Conservation (phyloP, 2,797 vertebrate genomes). For the Rousettus madagascariensis region DNA sequence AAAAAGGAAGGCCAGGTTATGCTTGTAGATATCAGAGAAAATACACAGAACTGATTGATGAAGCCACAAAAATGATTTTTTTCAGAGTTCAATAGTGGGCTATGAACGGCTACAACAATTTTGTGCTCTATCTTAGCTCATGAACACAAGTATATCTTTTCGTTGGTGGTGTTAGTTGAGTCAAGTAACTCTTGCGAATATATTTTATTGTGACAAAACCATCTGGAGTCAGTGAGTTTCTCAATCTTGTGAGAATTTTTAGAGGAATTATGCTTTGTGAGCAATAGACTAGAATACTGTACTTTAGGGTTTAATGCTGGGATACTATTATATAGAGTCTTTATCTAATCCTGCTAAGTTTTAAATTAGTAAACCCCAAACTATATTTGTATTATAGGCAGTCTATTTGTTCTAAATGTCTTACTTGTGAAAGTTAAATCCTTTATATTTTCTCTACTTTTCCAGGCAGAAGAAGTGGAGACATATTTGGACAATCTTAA, state of each 20-base stretch:
- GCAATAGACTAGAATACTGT: not conserved
- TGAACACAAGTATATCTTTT: not conserved
- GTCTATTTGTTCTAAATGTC: not conserved
- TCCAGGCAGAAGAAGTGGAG: slow-evolving; percentile 82
- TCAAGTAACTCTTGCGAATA: not conserved
- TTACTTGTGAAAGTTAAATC: slow-evolving; percentile 31
- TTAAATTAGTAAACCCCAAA: slow-evolving; percentile 8
- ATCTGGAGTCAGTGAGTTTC: not conserved
- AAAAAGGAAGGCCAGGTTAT: not conserved
- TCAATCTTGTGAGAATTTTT: not conserved
- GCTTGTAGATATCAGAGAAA: not conserved
- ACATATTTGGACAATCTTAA: slow-evolving; percentile 80
- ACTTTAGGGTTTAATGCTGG: not conserved
- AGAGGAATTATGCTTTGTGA: slow-evolving; percentile 5
- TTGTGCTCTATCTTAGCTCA: not conserved
- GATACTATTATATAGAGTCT: not conserved
- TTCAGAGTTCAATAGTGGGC: not conserved
- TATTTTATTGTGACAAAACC: slow-evolving; percentile 7
- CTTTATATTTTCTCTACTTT: slow-evolving; percentile 61
- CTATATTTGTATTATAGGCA: not conserved
- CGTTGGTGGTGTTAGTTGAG: not conserved
- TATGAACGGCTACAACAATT: not conserved
- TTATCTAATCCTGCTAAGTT: slow-evolving; percentile 30
- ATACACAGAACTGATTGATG: not conserved
- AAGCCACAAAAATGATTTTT: not conserved